Evolutionary conservation across 37 sponge, comb jelly and placozoan genomes (phyloP).

Genomic region (Tethya wilhelma): DNA sequence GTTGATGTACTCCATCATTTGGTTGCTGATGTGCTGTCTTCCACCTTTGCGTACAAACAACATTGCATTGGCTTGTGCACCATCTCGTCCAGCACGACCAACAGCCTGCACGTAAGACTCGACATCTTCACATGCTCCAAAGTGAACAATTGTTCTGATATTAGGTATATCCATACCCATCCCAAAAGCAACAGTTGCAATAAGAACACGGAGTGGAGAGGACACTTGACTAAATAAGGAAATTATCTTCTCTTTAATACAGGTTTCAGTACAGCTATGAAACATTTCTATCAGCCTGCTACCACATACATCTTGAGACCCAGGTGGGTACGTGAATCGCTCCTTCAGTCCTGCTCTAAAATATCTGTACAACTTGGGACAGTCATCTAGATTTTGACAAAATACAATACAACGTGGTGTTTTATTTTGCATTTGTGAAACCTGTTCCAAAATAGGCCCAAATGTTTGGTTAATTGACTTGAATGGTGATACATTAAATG

Average conservation of each 20-base stretch:
- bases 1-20: not conserved
- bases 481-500: not conserved
- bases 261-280: constrained; percentile 27
- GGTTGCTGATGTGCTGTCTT: not conserved
- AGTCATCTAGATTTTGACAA: constrained; percentile 16
- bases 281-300: constrained; percentile 30
- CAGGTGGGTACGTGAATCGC: not conserved
- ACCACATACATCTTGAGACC: not conserved
- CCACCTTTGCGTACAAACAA: not conserved
- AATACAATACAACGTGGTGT: not conserved
- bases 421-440: not conserved
- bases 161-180: constrained; percentile 34
- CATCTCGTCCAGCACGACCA: constrained; percentile 41
- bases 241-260: constrained; percentile 19
- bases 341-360: not conserved
- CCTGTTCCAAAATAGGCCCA: constrained; percentile 8
- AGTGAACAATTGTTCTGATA: constrained; percentile 13
- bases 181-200: constrained; percentile 38
- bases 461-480: not conserved
- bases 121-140: constrained; percentile 33
- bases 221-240: not conserved
- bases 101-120: constrained; percentile 34
- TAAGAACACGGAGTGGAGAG: constrained; percentile 21
- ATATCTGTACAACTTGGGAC: not conserved
- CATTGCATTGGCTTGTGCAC: constrained; percentile 2